These are phyloP conservation scores for Neofelis nebulosa DNA, from an alignment of 2,113 vertebrate genomes.

Conservation along the genomic window DNA sequence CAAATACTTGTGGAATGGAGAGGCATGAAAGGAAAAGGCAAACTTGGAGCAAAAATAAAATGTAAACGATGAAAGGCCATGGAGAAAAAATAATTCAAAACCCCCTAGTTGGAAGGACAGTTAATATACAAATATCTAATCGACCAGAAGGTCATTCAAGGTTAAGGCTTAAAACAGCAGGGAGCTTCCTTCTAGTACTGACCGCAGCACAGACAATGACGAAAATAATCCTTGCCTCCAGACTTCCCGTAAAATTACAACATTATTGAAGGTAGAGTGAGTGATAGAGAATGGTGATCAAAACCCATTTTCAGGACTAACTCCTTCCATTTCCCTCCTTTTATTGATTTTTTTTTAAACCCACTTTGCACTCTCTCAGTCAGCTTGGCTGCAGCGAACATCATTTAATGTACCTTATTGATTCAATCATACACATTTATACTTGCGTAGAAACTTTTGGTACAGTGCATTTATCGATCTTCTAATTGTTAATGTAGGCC, in stretches of 20 bases:
- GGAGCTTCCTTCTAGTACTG: conserved; percentile 60
- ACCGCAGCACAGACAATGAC: not conserved
- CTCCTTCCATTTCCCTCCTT: conserved; percentile 61
- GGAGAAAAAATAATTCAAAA: not conserved
- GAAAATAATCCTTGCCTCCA: conserved; percentile 22
- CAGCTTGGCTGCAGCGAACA: conserved; percentile 47
- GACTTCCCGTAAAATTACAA: conserved; percentile 55
- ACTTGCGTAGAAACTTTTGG: conserved; percentile 61
- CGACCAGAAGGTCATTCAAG: conserved; percentile 53
- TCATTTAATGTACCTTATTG: conserved; percentile 65
- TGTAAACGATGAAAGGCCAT: conserved; percentile 29
- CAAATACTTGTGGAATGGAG: not conserved
- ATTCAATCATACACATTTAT: conserved; percentile 62
- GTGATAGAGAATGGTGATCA: conserved; percentile 48
- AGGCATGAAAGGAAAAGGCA: not conserved
- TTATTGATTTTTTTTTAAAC: conserved; percentile 72
- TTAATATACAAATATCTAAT: not conserved
- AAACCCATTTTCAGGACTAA: conserved; percentile 65
- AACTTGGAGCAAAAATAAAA: conserved; percentile 62
- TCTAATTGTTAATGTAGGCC: conserved; percentile 74
- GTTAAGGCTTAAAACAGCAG: conserved; percentile 51
- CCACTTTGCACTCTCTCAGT: conserved; percentile 49
- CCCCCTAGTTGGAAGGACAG: not conserved
- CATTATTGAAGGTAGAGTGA: conserved; percentile 59
- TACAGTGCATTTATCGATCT: conserved; percentile 69